phyloP scores from a whole-genome alignment of 2,888 invertebrate genomes.

The Lasioglossum pauxillum region DNA sequence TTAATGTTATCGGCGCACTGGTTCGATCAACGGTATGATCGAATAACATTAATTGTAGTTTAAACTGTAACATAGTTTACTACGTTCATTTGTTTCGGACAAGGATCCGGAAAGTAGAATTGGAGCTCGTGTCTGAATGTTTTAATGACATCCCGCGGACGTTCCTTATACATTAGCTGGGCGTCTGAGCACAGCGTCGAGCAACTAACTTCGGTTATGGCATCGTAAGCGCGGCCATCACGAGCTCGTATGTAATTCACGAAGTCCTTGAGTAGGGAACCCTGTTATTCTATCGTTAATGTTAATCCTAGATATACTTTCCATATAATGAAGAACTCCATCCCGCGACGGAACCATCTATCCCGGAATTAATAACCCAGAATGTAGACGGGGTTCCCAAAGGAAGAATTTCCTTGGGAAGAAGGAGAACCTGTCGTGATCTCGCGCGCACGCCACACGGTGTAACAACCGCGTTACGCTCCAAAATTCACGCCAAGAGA shows the following conservation, averaged over 20 bases:
- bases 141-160: neutral
- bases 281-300: constrained; percentile 12
- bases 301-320: neutral
- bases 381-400: neutral
- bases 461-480: neutral
- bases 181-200: neutral
- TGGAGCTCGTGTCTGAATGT: neutral
- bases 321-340: neutral
- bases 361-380: neutral
- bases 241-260: constrained; percentile 1
- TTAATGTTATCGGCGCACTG: no score
- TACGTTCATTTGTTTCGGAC: neutral
- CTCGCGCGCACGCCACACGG: neutral
- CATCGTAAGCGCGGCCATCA: constrained; percentile 9
- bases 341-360: neutral
- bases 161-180: neutral
- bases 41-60: no score
- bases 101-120: neutral
- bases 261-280: neutral
- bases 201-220: neutral
- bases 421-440: neutral
- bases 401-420: neutral
- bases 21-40: no score
- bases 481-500: neutral
- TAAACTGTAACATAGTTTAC: neutral